Conservation (phyloP, 2,888 invertebrate genomes). For the Muschampia plurimacula region DNA sequence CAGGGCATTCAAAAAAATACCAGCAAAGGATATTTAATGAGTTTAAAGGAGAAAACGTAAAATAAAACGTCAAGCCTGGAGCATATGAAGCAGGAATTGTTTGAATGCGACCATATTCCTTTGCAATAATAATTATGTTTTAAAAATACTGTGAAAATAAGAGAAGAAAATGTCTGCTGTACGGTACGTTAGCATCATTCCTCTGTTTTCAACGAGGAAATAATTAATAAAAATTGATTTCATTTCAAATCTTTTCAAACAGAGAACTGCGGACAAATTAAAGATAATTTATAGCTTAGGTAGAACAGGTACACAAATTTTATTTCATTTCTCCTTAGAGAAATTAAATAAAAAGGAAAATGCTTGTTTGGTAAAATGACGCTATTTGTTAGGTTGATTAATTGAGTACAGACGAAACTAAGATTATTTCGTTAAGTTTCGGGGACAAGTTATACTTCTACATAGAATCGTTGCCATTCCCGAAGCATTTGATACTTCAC, state of each 20-base stretch:
- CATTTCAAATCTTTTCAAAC: slow-evolving; percentile 2
- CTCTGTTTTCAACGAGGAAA: slow-evolving; percentile 1
- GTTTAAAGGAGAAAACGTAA: slow-evolving; percentile 16
- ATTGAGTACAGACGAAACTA: no score
- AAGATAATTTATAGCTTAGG: neutral
- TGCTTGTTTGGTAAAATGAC: no score
- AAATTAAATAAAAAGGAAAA: neutral
- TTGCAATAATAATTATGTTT: neutral
- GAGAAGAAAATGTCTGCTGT: neutral
- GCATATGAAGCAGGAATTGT: slow-evolving; percentile 7
- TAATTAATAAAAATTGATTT: slow-evolving; percentile 17
- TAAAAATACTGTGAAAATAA: slow-evolving; percentile 10
- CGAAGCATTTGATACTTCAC: no score
- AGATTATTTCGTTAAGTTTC: no score
- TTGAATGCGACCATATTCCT: neutral
- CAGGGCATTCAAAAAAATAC: slow-evolving; percentile 22
- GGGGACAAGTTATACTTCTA: no score
- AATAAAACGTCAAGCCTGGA: slow-evolving; percentile 8
- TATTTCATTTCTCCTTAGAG: neutral
- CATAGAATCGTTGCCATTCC: no score
- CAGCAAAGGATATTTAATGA: slow-evolving; percentile 23
- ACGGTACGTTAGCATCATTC: neutral
- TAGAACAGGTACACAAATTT: neutral
- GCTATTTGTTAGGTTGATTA: no score
- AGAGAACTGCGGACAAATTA: neutral